Evolutionary conservation across 2,888 invertebrate species (phyloP), one percentile per base, ranked within the genome.

Genomic region (Tridacna crocea): DNA sequence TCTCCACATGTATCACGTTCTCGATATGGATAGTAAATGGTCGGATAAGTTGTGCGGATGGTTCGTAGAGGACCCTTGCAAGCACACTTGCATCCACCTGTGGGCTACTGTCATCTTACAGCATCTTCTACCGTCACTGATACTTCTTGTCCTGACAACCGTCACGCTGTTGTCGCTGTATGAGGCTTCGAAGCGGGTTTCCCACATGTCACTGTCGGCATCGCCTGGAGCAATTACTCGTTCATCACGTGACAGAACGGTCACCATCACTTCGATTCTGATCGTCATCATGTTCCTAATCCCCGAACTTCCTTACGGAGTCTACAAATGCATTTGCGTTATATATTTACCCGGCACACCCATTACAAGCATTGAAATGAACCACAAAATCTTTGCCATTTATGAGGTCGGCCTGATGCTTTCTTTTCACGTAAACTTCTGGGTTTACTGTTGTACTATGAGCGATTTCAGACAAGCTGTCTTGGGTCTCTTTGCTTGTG

Each of bases 391-490:
- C 24, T 70, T 82, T 11, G 75, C 77, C 22, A 22, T 77, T 6
- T 84, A 87, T 48, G 84, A 82, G 60, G 24, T 87, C 15, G 48
- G 24, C 11, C 61, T 84, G 15, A 66, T 79, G 1, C n/a, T 82
- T 27, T 80, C 77, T 15, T 87, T 84, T 58, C 75, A 80, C 36
- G 72, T 76, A 11, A 87, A 87, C 66, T 87, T 87, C 51, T 84
- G 84, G 87, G 79, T 87, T 3, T 87, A 87, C 68, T 87, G 84
- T 61, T 55, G 60, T 17, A 87, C 84, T 84, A 87, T 87, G 84
- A 73, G 65, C 36, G 84, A 84, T 47, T 78, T 78, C 55, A 60
- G 78, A 22, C 24, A 51, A 6, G 70, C 75, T 17, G 58, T 82
- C 22, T 12, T 75, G 15, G 27, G 22, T 2, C 51, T 79, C 27